phyloP scores from a whole-genome alignment of 1,140 invertebrate genomes.

The Macrocentrus cingulum region DNA sequence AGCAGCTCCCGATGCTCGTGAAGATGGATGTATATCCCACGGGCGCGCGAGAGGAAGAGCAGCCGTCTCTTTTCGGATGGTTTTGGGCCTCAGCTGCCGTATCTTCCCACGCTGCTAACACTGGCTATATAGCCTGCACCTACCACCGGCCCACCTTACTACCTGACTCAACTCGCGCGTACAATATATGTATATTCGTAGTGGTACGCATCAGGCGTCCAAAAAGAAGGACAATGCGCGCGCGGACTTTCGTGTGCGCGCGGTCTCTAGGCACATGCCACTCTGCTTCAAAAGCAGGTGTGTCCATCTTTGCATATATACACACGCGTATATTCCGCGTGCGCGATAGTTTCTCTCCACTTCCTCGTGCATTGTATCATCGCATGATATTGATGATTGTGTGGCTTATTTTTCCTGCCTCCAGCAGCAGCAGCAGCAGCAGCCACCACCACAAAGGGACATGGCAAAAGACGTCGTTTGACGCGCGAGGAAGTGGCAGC shows the following conservation, averaged over 20 bases:
- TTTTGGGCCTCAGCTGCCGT: constrained; percentile 53
- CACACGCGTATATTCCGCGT: too few species aligned
- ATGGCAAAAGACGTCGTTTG: too few species aligned
- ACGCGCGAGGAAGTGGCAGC: too few species aligned
- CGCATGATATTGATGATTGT: too few species aligned
- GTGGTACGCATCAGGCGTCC: constrained; percentile 2
- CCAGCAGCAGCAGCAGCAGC: too few species aligned
- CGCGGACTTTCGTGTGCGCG: constrained; percentile 16
- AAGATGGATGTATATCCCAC: constrained; percentile 6
- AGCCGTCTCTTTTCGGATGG: constrained; percentile 21
- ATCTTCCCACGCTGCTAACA: constrained; percentile 55
- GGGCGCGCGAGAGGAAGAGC: constrained; percentile 5
- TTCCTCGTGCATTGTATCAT: background rate
- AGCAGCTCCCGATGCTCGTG: too few species aligned
- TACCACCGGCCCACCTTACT: constrained; percentile 38
- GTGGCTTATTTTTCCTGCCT: too few species aligned
- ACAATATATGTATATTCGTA: constrained; percentile 14
- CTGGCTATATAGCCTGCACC: constrained; percentile 6
- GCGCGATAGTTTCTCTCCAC: background rate
- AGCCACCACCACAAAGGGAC: too few species aligned
- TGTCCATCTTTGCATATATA: constrained; percentile 9
- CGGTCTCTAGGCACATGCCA: constrained; percentile 21
- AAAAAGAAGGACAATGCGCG: constrained; percentile 19
- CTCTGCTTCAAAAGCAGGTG: constrained; percentile 18
- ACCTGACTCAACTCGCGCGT: constrained; percentile 41